Percentiles rank a stretch among this genome's conserved stretches.
Evolutionary conservation across 2,113 vertebrate genomes (phyloP).

Genomic region (Heterotilapia buettikoferi): DNA sequence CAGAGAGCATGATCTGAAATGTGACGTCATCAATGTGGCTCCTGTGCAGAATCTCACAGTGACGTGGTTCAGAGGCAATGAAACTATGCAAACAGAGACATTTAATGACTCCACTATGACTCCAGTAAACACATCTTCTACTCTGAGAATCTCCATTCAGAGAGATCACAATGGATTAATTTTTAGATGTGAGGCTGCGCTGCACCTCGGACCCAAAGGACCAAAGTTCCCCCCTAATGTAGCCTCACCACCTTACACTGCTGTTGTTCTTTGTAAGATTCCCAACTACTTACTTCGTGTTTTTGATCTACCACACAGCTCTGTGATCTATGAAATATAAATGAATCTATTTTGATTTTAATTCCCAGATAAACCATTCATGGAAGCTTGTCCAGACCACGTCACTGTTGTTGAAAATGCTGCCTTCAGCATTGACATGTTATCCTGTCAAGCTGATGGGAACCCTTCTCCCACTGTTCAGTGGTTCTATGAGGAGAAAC

Average conservation of each 20-base stretch:
- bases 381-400: rapidly evolving
- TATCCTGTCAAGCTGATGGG: neutral
- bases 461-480: rapidly evolving
- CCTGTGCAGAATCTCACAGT: neutral
- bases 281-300: rapidly evolving
- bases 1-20: neutral
- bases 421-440: rapidly evolving
- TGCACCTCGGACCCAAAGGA: constrained; percentile 31
- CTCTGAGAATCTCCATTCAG: rapidly evolving
- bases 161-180: constrained; percentile 18
- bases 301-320: rapidly evolving
- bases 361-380: neutral
- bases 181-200: constrained; percentile 38
- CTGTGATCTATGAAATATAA: neutral
- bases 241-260: neutral
- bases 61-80: constrained; percentile 4
- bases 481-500: neutral
- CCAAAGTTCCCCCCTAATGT: neutral
- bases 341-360: rapidly evolving
- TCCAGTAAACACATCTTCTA: too few species aligned
- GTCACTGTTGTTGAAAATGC: rapidly evolving
- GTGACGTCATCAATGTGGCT: constrained; percentile 19
- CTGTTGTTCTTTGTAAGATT: constrained; percentile 52
- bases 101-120: too few species aligned
- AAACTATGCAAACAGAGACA: too few species aligned